Base-by-base conservation (phyloP, 2,113 vertebrate species). In the Psettodes erumei region DNA sequence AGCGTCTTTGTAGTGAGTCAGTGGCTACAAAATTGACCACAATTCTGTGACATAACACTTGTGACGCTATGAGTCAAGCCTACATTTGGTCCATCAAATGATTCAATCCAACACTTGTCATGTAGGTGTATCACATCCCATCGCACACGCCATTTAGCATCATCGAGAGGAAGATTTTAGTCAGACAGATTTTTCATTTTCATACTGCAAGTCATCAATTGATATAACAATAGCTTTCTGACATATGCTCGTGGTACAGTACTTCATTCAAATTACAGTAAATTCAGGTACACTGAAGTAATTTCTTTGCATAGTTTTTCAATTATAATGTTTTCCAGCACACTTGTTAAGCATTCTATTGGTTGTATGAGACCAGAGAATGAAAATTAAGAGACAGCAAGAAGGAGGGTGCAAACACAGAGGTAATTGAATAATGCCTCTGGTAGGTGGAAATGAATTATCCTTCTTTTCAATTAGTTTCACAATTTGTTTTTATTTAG, bases 401-500 rank as follows among this genome's bases (percentile, higher is more conserved):
- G 73, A 68, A 73, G 71, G 65, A 68, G 85, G 76, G 76, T 58
- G 74, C 59, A 83, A 75, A 86, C 65, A 71, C 70, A 69, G 81
- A 83, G 83, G 89, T 93, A 94, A 94, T 91, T 93, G 91, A 94
- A 93, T 93, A 90, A 91, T 88, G 93, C 92, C 93, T 88, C 88
- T 93, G 92, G 93, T 93, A 82, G 85, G 82, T 90, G 83, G 83
- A 90, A 94, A 93, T 94, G 86, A 93, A 94, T 94, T 92, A 92
- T 88, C 90, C 87, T 90, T 88, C 89, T 91, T 92, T 94, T 93
- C 93, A 94, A 94, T 94, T 94, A 93, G 92, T 93, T 95, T 93
- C 89, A 93, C 93, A 90, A 93, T 94, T 95, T 89, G 91, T 95
- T 94, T 94, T 93, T 94, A 95, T 94, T 94, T 94, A 92, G 90